Percentiles rank a stretch among this genome's conserved stretches.
Evolutionary conservation across 92 coral and sea anemone genomes (phyloP).

Genomic region (Metridium senile): DNA sequence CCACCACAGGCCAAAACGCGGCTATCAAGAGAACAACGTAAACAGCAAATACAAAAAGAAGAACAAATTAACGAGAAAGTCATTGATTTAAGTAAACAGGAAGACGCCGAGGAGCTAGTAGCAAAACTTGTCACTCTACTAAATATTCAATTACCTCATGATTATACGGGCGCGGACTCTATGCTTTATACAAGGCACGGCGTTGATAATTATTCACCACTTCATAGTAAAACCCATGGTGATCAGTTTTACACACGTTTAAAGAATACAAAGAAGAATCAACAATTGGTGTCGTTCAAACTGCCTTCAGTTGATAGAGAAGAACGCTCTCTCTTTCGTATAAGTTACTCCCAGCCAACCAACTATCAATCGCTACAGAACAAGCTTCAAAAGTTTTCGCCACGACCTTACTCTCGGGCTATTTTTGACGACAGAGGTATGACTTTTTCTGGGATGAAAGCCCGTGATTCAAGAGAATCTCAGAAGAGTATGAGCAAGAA

Average conservation of each 20-base stretch:
- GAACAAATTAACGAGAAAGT: background rate
- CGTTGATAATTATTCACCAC: background rate
- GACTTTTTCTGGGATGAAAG: background rate
- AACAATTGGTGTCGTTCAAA: background rate
- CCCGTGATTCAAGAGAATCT: background rate
- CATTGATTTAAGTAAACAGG: background rate
- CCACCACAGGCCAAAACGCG: background rate
- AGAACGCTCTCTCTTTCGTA: background rate
- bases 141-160: background rate
- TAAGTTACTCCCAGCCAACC: background rate
- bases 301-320: background rate
- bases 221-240: background rate
- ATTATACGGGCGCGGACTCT: background rate
- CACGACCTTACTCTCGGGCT: background rate
- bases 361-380: background rate
- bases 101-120: background rate
- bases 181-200: background rate
- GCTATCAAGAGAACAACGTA: background rate
- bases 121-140: background rate
- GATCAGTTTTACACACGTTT: constrained; percentile 2
- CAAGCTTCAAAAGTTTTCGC: background rate
- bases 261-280: background rate
- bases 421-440: background rate
- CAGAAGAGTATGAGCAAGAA: background rate
- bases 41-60: background rate